Conservation (phyloP, 2,113 vertebrate genomes). For the Gallinago undulata region DNA sequence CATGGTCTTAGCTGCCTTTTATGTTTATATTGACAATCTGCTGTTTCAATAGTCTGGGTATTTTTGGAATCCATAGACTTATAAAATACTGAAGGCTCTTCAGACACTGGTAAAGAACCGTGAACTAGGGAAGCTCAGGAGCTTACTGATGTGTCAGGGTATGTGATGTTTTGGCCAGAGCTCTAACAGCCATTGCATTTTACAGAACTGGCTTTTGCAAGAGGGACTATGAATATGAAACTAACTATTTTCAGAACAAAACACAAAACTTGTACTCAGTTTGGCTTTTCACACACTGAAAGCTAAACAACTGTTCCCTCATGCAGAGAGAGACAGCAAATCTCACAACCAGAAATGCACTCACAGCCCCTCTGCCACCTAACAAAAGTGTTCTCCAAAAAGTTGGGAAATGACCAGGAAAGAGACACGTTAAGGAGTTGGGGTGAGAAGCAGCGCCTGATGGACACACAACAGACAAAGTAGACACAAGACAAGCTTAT, state of each 20-base stretch:
- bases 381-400: not conserved
- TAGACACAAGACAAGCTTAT: not conserved
- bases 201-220: not conserved
- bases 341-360: not conserved
- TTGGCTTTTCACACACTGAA: not conserved
- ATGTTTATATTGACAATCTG: not conserved
- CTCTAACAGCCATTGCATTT: not conserved
- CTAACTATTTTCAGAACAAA: not conserved
- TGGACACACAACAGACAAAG: fast-evolving
- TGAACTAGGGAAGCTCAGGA: not conserved
- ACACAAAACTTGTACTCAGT: not conserved
- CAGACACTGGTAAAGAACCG: fast-evolving
- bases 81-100: not conserved
- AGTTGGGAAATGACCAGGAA: not conserved
- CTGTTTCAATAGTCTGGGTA: not conserved
- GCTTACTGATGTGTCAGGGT: not conserved
- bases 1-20: not conserved
- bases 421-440: not conserved
- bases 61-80: not conserved
- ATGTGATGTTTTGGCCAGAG: not conserved
- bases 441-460: not conserved
- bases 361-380: not conserved
- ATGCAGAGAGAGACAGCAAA: not conserved
- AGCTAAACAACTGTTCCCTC: not conserved
- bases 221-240: not conserved